A percentile compares a stretch with the other conserved stretches of the same genome.
Evolutionary conservation across 2,797 vertebrate genomes (phyloP).

Genomic region (Bovichtus diacanthus): DNA sequence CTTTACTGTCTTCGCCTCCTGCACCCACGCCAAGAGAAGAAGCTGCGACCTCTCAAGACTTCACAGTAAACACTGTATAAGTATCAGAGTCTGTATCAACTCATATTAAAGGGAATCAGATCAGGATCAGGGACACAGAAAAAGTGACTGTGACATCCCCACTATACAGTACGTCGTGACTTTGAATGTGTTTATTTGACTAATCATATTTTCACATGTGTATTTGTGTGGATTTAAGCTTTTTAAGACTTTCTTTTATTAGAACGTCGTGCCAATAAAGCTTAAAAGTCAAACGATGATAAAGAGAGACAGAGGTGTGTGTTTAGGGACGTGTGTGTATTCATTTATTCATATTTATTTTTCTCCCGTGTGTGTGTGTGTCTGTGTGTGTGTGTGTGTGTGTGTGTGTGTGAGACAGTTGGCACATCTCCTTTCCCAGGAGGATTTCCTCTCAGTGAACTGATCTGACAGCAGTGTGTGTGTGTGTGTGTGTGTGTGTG

Average conservation of each 20-base stretch:
- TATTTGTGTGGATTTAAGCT: neutral
- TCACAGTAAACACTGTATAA: no score
- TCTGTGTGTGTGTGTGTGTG: neutral
- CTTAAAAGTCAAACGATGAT: slow-evolving; percentile 28
- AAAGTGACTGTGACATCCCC: no score
- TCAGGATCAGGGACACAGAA: no score
- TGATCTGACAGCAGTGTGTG: slow-evolving; percentile 23
- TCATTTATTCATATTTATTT: slow-evolving; percentile 26
- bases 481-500: slow-evolving; percentile 22
- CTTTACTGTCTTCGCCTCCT: no score
- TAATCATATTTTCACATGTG: neutral
- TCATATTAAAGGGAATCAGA: no score
- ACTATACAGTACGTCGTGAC: no score
- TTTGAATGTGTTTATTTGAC: no score
- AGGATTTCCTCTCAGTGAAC: slow-evolving; percentile 21
- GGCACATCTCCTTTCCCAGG: slow-evolving; percentile 12
- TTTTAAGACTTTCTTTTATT: neutral
- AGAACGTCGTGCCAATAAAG: neutral
- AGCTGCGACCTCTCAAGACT: no score
- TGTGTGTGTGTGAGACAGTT: slow-evolving; percentile 7
- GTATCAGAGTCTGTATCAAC: no score
- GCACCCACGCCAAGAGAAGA: no score
- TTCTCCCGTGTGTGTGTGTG: neutral
- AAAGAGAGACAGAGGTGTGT: slow-evolving; percentile 18
- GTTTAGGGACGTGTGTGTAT: slow-evolving; percentile 1